These are phyloP conservation scores for Tanytarsus gracilentus DNA, from an alignment of 2,888 invertebrate genomes.

Conservation along the genomic window DNA sequence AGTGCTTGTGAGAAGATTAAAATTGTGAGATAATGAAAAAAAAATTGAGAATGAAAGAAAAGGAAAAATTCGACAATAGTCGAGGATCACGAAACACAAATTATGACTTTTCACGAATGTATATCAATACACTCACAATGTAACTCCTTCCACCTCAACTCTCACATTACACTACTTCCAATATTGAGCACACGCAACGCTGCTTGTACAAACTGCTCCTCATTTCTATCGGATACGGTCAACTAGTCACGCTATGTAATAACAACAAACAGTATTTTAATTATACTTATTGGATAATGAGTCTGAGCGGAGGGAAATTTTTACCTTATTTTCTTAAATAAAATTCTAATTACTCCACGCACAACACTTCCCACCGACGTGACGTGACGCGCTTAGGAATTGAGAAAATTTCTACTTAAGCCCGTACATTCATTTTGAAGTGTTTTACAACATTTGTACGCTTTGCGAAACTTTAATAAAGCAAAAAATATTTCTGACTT, in stretches of 20 bases:
- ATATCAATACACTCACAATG: not conserved
- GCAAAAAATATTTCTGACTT: not conserved
- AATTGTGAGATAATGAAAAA: slow-evolving; percentile 10
- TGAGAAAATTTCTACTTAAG: no score
- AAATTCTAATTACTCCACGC: no score
- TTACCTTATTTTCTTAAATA: no score
- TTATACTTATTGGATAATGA: slow-evolving; percentile 28
- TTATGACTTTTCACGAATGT: slow-evolving; percentile 14
- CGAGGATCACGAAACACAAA: slow-evolving; percentile 7
- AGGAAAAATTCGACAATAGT: no score
- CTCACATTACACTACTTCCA: not conserved
- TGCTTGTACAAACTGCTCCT: not conserved
- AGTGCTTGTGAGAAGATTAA: not conserved
- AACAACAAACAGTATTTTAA: slow-evolving; percentile 29
- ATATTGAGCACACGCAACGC: not conserved
- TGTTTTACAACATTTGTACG: no score
- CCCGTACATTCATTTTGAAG: no score
- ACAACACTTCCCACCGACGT: no score
- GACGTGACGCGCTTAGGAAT: no score
- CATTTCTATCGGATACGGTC: slow-evolving; percentile 21
- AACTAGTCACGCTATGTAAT: slow-evolving; percentile 28
- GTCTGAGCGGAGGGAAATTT: not conserved
- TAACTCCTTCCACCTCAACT: not conserved
- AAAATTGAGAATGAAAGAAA: not conserved
- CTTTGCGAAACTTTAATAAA: slow-evolving; percentile 2